Conservation (phyloP, 2,113 vertebrate species). For the Mormoops blainvillei region DNA sequence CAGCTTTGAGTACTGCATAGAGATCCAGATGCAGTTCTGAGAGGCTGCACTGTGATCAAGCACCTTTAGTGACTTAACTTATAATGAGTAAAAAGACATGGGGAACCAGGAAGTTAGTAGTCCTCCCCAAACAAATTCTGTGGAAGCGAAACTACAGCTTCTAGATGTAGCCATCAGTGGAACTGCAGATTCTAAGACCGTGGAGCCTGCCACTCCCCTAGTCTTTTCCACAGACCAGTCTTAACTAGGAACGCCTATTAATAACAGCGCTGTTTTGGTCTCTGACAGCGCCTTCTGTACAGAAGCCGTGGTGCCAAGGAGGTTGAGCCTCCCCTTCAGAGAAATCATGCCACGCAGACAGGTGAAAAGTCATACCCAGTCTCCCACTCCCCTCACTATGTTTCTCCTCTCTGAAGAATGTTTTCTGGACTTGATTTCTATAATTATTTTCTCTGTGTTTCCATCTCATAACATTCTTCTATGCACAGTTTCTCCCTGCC, state of each 20-base stretch:
- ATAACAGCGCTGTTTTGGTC: background rate
- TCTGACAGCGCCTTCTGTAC: background rate
- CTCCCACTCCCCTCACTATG: background rate
- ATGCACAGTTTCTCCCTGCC: background rate
- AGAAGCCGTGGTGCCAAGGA: background rate
- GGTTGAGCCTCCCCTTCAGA: background rate
- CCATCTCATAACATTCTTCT: background rate
- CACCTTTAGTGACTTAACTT: background rate
- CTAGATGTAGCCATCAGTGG: background rate
- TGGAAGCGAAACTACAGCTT: background rate
- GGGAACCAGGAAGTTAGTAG: background rate
- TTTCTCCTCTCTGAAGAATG: background rate
- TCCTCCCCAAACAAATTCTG: background rate
- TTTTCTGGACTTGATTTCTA: background rate
- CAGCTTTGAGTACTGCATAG: background rate
- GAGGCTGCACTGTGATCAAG: accelerated
- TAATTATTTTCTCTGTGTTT: background rate
- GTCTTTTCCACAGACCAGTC: background rate
- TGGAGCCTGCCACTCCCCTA: background rate
- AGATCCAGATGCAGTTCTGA: background rate
- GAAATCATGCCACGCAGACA: background rate
- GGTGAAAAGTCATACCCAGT: background rate
- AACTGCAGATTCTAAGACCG: background rate
- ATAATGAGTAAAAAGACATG: background rate
- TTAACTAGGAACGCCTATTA: background rate